These are phyloP conservation scores for Cervus canadensis DNA, from an alignment of 2,113 vertebrate genomes.

Conservation along the genomic window DNA sequence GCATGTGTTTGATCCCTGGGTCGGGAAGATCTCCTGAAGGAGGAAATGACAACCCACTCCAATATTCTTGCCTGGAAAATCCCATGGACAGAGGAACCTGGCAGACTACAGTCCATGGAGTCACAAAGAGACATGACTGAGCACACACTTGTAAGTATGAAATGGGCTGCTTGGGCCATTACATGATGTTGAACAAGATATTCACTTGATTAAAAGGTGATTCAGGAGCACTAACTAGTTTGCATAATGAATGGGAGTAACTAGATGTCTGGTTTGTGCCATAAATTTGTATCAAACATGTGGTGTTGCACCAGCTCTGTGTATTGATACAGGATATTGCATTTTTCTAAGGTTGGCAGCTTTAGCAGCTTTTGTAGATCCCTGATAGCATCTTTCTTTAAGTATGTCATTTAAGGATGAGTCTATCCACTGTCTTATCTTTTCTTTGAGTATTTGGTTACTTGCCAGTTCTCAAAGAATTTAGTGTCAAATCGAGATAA, in stretches of 20 bases:
- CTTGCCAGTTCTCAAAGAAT: neutral
- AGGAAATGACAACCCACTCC: neutral
- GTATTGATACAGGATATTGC: neutral
- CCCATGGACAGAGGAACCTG: neutral
- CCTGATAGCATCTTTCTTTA: neutral
- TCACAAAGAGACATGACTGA: neutral
- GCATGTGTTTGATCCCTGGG: neutral
- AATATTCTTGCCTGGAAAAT: neutral
- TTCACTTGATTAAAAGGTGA: neutral
- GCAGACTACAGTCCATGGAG: neutral
- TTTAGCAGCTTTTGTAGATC: neutral
- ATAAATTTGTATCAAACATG: neutral
- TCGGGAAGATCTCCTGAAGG: neutral
- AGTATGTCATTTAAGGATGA: neutral
- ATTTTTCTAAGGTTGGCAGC: neutral
- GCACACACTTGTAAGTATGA: neutral
- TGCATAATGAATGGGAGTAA: neutral
- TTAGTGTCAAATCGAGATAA: neutral
- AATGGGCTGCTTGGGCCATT: neutral
- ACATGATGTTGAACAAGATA: neutral
- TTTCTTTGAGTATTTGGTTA: neutral
- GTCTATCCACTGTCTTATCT: neutral
- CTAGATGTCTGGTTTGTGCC: neutral
- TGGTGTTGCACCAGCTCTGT: neutral
- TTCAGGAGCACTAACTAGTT: neutral